Evolutionary conservation across 2,113 vertebrate species (phyloP), one percentile per base, ranked within the genome.

Genomic region (Stegastes partitus): DNA sequence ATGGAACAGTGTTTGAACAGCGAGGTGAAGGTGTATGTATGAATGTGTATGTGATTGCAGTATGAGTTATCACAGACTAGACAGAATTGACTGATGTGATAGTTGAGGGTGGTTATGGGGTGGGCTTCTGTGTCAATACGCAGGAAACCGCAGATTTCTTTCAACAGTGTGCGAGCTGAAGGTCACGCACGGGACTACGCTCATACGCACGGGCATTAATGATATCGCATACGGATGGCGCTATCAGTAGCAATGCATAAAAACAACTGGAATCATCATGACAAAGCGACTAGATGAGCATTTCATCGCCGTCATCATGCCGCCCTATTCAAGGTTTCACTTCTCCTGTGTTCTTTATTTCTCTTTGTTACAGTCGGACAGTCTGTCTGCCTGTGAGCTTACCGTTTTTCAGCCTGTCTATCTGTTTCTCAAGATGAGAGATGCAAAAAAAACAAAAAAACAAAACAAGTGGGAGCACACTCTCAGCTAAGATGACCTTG

Each of bases 41-140:
- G 86, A 79, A 88, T 89, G 90, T 91, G 85, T 85, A 82, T 92
- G 91, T 93, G 93, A 94, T 92, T 90, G 91, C 91, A 91, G 86
- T 82, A 74, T 62, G 89, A 91, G 89, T 86, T 92, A 91, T 92
- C 90, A 93, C 86, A 90, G 92, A 93, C 93, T 90, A 21, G 44
- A 71, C 67, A 62, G 73, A 87, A 94, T 93, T 82, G 89, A 95
- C 91, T 94, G 89, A 82, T 86, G 79, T 84, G 86, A 86, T 82
- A 61, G 87, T 82, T 75, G 77, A 87, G 56, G 65, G 66, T 74
- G 74, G 87, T 78, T 87, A 88, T 74, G 65, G 79, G 87, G 66
- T 81, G 70, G 70, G 79, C 89, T 88, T 47, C 84, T 89, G 81
- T 89, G 90, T 93, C 91, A 92, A 94, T 88, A 90, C 7, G 3